Evolutionary conservation across 1,140 invertebrate species (phyloP).

Genomic region (Drosophila ficusphila): DNA sequence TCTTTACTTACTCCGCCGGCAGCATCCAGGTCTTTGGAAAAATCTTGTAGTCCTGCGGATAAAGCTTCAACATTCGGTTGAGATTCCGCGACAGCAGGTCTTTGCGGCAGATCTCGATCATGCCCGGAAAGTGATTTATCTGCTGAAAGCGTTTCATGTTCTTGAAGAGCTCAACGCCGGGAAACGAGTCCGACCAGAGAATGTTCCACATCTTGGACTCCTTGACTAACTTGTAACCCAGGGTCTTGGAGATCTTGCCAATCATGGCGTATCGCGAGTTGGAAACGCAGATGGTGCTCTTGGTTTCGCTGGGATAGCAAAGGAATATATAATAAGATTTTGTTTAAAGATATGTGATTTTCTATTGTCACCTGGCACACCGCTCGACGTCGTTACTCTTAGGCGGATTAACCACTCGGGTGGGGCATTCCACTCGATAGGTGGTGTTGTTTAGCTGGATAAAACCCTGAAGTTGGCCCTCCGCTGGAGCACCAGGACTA

Average conservation of each 20-base stretch:
- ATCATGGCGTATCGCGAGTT: conserved; percentile 91
- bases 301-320: conserved; percentile 61
- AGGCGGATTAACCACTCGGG: not conserved
- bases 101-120: conserved; percentile 95
- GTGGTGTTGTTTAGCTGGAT: conserved; percentile 72
- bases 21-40: conserved; percentile 97
- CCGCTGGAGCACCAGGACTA: conserved; percentile 7
- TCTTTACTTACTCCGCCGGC: conserved; percentile 90
- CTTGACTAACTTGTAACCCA: conserved; percentile 91
- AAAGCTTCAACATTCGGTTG: conserved; percentile 93
- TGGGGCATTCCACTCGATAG: conserved; percentile 62
- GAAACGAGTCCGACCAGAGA: conserved; percentile 94
- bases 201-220: conserved; percentile 94
- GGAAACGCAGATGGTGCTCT: conserved; percentile 87
- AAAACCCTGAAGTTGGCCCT: conserved; percentile 34
- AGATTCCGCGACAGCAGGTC: conserved; percentile 93
- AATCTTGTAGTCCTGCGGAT: conserved; percentile 95
- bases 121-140: conserved; percentile 96
- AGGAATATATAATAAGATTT: no score
- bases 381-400: conserved; percentile 1
- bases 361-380: conserved; percentile 44
- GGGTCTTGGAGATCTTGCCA: conserved; percentile 88
- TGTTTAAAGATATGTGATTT: no score
- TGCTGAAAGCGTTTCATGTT: conserved; percentile 96
- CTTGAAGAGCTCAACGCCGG: conserved; percentile 92